Conservation (phyloP, 1,140 invertebrate species). For the Zaprionus inermis region DNA sequence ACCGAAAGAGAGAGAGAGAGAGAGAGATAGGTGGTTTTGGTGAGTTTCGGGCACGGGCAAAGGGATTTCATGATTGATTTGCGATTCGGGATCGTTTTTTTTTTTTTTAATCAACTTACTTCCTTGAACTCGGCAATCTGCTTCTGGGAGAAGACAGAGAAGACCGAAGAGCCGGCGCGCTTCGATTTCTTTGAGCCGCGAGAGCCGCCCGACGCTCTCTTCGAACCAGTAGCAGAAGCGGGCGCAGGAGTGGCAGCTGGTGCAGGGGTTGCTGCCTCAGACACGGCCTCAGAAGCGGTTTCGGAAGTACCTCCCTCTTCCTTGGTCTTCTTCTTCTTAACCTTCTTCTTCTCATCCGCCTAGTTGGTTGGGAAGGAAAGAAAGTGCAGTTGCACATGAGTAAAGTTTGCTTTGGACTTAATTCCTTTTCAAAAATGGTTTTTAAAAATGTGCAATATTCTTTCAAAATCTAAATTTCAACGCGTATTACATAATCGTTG, state of each 20-base stretch:
- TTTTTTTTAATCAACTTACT: conserved; percentile 87
- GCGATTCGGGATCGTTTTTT: conserved; percentile 31
- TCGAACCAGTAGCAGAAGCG: conserved; percentile 86
- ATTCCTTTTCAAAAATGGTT: not conserved
- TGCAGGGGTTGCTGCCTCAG: conserved; percentile 86
- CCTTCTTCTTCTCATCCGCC: conserved; percentile 93
- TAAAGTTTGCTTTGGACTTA: conserved; percentile 2
- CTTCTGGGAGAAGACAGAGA: conserved; percentile 97
- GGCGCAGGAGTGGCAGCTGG: conserved; percentile 86
- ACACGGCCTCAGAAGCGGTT: conserved; percentile 86
- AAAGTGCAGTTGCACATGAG: conserved; percentile 26
- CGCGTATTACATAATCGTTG: conserved; percentile 62
- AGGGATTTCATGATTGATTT: conserved; percentile 67
- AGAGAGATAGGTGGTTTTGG: conserved; percentile 64
- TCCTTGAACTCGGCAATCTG: conserved; percentile 98
- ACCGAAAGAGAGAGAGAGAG: conserved; percentile 50
- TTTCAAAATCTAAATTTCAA: conserved; percentile 30
- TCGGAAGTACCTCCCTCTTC: conserved; percentile 88
- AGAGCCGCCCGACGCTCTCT: conserved; percentile 86
- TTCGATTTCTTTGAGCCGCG: conserved; percentile 91
- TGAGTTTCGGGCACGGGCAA: conserved; percentile 1
- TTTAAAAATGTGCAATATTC: conserved; percentile 1
- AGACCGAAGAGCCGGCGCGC: conserved; percentile 95
- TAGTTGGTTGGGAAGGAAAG: conserved; percentile 65
- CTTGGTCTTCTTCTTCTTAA: conserved; percentile 92